Conservation (phyloP, 2,797 vertebrate species). For the Coregonus sp. region DNA sequence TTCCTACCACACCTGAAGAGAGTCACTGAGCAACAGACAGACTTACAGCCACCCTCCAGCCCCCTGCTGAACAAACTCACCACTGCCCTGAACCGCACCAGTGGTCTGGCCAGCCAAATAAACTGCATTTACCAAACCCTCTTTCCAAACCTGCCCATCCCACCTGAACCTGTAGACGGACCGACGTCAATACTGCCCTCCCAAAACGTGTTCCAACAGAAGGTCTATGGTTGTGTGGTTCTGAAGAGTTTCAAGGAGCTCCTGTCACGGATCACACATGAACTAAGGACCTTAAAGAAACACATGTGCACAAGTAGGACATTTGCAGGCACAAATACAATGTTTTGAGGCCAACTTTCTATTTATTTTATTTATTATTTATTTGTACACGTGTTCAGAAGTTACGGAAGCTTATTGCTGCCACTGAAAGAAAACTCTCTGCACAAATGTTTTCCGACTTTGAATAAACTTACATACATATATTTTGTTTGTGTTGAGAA, state of each 20-base stretch:
- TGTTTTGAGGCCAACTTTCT: slow-evolving; percentile 45
- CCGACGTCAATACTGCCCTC: slow-evolving; percentile 65
- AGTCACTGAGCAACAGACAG: slow-evolving; percentile 75
- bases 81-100: neutral
- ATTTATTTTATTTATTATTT: slow-evolving; percentile 79
- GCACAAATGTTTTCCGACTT: neutral
- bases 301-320: slow-evolving; percentile 48
- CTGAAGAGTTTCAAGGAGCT: slow-evolving; percentile 73
- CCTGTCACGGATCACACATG: slow-evolving; percentile 54
- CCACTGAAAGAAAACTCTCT: neutral
- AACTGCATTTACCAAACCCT: slow-evolving; percentile 60
- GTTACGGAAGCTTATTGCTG: neutral
- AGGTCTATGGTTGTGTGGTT: slow-evolving; percentile 78
- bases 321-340: slow-evolving; percentile 8
- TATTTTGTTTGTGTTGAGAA: slow-evolving; percentile 41
- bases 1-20: slow-evolving; percentile 71
- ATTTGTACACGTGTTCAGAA: slow-evolving; percentile 56
- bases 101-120: slow-evolving; percentile 38
- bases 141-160: slow-evolving; percentile 72
- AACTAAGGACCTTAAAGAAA: slow-evolving; percentile 64
- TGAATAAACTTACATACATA: slow-evolving; percentile 8
- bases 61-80: slow-evolving; percentile 48
- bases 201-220: slow-evolving; percentile 80
- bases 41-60: slow-evolving; percentile 63
- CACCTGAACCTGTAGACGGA: slow-evolving; percentile 60